These are phyloP conservation scores for Bombus superbus DNA, from an alignment of 1,140 invertebrate genomes.

Conservation along the genomic window DNA sequence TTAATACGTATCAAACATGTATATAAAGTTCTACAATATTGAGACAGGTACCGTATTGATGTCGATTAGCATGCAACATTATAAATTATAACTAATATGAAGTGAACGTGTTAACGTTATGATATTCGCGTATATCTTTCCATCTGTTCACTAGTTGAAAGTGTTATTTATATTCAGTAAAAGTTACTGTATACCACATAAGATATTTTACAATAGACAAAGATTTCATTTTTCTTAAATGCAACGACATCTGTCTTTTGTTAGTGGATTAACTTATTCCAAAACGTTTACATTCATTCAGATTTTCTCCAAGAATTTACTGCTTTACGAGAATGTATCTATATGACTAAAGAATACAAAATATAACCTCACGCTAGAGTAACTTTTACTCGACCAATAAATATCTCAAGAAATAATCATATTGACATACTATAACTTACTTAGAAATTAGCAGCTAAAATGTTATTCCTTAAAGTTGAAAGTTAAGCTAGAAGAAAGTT, in stretches of 20 bases:
- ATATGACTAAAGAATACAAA: not conserved
- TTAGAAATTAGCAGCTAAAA: not conserved
- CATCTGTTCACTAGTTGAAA: not conserved
- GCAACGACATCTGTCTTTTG: too few species aligned
- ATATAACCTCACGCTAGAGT: not conserved
- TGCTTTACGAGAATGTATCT: not conserved
- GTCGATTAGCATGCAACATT: too few species aligned
- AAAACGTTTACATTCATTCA: too few species aligned
- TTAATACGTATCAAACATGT: not conserved
- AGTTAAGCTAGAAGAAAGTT: not conserved
- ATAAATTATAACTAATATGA: too few species aligned
- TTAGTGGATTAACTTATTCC: too few species aligned
- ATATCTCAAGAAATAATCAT: not conserved
- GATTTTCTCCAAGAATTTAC: not conserved
- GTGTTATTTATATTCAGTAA: not conserved
- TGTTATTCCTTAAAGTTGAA: not conserved
- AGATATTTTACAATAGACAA: not conserved
- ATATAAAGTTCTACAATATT: too few species aligned
- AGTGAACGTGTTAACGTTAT: too few species aligned
- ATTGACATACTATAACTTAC: not conserved
- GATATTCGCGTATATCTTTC: too few species aligned
- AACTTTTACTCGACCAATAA: not conserved
- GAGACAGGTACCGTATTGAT: too few species aligned
- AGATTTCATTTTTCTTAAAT: not conserved
- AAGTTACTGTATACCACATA: not conserved